phyloP scores from a whole-genome alignment of 1,140 invertebrate species.

The Varroa destructor region DNA sequence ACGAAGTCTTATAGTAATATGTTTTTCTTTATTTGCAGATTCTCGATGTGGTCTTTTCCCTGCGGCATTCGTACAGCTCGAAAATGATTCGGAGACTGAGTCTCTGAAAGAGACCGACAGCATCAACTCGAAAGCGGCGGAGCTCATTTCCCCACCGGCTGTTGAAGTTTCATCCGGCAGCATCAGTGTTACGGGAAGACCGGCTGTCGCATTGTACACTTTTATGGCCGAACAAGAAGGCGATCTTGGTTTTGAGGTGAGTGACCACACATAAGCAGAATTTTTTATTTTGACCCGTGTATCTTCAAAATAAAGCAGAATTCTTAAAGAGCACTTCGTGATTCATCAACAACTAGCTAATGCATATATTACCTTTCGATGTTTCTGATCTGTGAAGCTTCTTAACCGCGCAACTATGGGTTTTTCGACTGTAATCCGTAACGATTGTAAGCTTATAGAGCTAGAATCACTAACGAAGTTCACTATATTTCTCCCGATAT shows the following conservation, averaged over 20 bases:
- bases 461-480: too few relatives aligned
- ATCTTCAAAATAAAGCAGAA: too few relatives aligned
- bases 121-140: not conserved
- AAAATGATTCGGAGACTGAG: constrained; percentile 18
- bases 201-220: not conserved
- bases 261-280: not conserved
- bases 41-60: constrained; percentile 13
- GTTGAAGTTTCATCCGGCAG: not conserved
- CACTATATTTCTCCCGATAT: not conserved
- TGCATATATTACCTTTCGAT: too few relatives aligned
- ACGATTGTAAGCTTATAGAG: too few relatives aligned
- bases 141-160: not conserved
- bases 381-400: too few relatives aligned
- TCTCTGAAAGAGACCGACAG: constrained; percentile 13
- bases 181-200: not conserved
- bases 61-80: constrained; percentile 5
- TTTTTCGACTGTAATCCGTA: too few relatives aligned
- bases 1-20: too few relatives aligned
- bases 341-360: too few relatives aligned
- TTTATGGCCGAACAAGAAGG: constrained; percentile 12
- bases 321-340: too few relatives aligned
- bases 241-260: constrained; percentile 22
- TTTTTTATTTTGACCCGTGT: not conserved
- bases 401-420: too few relatives aligned
- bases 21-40: not conserved